A percentile compares a stretch with the other conserved stretches of the same genome.
These are phyloP conservation scores for Apostichopus leukothele DNA, from an alignment of 53 echinoderm and acorn worm species.

Conservation along the genomic window DNA sequence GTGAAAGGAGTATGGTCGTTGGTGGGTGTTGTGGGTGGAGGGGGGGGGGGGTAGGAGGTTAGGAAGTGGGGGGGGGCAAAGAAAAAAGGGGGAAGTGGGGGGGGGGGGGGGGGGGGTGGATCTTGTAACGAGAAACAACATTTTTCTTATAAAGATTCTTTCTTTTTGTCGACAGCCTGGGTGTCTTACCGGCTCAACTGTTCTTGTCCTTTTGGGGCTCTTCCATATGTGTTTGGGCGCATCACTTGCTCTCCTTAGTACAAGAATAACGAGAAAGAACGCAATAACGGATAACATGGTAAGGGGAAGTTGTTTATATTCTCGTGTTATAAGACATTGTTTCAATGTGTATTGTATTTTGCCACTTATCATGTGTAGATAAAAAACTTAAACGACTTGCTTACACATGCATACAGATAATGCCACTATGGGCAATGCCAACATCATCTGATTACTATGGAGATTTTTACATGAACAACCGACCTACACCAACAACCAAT, in stretches of 20 bases:
- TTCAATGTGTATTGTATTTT: too few relatives aligned
- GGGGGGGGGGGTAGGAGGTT: too few relatives aligned
- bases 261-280: neutral
- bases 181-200: neutral
- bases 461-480: neutral
- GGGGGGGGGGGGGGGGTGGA: too few relatives aligned
- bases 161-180: neutral
- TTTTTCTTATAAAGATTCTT: too few relatives aligned
- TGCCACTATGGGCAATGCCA: neutral
- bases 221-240: constrained; percentile 2
- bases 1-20: too few relatives aligned
- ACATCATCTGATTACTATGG: neutral
- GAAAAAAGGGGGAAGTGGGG: too few relatives aligned
- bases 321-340: too few relatives aligned
- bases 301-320: neutral
- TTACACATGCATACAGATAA: neutral
- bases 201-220: neutral
- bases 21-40: too few relatives aligned
- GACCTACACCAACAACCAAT: neutral
- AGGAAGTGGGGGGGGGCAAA: too few relatives aligned
- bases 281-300: neutral
- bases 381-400: too few relatives aligned
- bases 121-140: too few relatives aligned
- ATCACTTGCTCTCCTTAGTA: constrained; percentile 5
- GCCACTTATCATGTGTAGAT: too few relatives aligned